phyloP scores from a whole-genome alignment of 2,113 vertebrate genomes.

The Cebus imitator region DNA sequence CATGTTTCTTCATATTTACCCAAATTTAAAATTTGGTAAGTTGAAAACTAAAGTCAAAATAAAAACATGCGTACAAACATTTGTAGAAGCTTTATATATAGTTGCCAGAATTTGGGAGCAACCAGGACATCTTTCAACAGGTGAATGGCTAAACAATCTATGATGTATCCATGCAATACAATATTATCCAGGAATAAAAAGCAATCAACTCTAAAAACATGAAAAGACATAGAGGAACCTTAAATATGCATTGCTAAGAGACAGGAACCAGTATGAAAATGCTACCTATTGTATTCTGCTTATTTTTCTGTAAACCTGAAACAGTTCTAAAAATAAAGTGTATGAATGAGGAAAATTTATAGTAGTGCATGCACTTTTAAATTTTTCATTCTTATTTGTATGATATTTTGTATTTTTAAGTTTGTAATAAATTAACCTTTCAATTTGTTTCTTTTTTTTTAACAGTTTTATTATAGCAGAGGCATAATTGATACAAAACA shows the following conservation, averaged over 20 bases:
- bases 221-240: not conserved
- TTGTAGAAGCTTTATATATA: not conserved
- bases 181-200: not conserved
- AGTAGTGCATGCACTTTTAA: too few species aligned
- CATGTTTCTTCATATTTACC: not conserved
- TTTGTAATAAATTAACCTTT: too few species aligned
- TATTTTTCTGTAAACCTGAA: not conserved
- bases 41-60: not conserved
- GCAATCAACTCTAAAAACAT: not conserved
- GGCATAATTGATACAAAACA: not conserved
- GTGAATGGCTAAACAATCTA: not conserved
- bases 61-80: not conserved
- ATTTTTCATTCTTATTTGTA: too few species aligned
- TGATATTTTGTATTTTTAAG: too few species aligned
- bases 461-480: not conserved
- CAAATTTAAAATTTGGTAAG: not conserved
- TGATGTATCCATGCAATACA: not conserved
- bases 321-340: too few species aligned
- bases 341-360: too few species aligned
- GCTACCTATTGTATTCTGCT: not conserved
- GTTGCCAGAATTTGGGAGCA: not conserved
- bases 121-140: not conserved
- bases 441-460: not conserved
- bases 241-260: not conserved
- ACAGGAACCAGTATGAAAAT: not conserved